These are phyloP conservation scores for Ferrisia virgata DNA, from an alignment of 2,888 invertebrate genomes.

Conservation along the genomic window DNA sequence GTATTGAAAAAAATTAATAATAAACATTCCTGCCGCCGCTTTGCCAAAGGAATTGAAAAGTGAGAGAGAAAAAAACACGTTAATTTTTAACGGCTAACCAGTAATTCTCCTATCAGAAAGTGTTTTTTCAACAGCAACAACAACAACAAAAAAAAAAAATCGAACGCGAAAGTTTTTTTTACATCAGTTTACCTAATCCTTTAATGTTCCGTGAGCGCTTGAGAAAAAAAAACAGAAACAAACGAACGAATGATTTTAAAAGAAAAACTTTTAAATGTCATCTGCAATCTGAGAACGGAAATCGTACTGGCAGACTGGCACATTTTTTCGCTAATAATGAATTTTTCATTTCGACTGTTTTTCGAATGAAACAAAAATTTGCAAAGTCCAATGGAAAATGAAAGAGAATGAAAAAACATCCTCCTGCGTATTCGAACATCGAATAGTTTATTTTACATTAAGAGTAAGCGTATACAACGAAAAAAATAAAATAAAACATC, in stretches of 20 bases:
- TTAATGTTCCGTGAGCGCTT: neutral
- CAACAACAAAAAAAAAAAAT: neutral
- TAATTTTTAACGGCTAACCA: slow-evolving; percentile 2
- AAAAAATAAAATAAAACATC: neutral
- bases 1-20: neutral
- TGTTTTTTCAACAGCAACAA: neutral
- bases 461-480: neutral
- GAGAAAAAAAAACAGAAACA: neutral
- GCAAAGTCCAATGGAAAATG: neutral
- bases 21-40: neutral
- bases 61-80: neutral
- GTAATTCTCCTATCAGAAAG: neutral
- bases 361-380: neutral
- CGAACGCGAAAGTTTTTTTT: neutral
- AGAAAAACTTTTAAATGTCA: neutral
- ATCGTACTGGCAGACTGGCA: neutral
- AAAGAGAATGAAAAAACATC: no score
- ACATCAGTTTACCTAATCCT: neutral
- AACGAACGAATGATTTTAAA: neutral
- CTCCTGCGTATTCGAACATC: neutral
- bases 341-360: neutral
- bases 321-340: neutral
- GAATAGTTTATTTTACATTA: neutral
- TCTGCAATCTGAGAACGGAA: neutral
- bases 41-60: neutral